phyloP scores from a whole-genome alignment of 2,113 vertebrate species.

The Megaceryle torquata region DNA sequence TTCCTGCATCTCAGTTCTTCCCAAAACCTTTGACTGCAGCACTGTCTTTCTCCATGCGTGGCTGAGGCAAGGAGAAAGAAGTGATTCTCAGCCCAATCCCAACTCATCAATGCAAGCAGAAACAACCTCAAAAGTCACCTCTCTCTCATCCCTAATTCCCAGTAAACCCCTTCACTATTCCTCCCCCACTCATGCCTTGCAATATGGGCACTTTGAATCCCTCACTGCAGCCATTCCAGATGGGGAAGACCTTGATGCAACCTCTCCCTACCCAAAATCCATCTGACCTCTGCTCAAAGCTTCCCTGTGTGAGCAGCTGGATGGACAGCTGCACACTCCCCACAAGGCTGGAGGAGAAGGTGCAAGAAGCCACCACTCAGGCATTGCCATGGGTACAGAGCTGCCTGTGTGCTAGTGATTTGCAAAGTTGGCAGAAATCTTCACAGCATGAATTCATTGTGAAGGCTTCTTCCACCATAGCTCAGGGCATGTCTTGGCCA shows the following conservation, averaged over 20 bases:
- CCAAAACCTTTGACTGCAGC: neutral
- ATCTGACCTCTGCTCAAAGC: neutral
- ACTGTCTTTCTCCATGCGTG: neutral
- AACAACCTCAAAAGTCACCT: neutral
- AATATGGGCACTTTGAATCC: accelerated
- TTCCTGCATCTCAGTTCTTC: neutral
- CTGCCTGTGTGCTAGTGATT: accelerated
- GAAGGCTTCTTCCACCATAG: neutral
- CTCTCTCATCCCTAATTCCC: neutral
- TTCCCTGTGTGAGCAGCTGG: accelerated
- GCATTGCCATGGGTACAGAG: neutral
- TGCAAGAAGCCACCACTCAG: neutral
- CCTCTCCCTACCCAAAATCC: neutral
- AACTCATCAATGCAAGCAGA: neutral
- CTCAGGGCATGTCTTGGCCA: neutral
- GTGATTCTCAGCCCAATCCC: accelerated
- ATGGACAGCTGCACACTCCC: neutral
- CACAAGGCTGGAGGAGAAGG: accelerated
- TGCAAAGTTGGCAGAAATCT: neutral
- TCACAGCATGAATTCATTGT: neutral
- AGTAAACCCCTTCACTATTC: accelerated
- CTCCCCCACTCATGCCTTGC: no score
- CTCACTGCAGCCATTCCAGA: accelerated
- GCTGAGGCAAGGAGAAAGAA: neutral
- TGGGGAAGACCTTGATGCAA: neutral